A percentile compares a stretch with the other conserved stretches of the same genome.
Evolutionary conservation across 2,113 vertebrate genomes (phyloP).

Genomic region (Python bivittatus): DNA sequence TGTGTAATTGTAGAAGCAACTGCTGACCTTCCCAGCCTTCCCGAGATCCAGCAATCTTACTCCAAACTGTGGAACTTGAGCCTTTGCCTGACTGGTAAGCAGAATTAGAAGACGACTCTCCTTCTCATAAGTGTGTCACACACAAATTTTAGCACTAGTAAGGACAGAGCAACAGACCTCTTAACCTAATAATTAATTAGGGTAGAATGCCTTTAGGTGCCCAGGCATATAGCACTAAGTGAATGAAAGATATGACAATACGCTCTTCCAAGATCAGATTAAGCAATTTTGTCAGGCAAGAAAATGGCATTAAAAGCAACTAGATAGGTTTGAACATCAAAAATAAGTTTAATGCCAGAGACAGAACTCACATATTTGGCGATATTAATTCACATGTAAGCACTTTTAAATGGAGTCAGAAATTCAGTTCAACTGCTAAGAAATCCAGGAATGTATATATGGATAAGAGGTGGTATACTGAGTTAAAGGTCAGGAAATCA

Average conservation of each 20-base stretch:
- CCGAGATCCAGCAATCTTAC: constrained; percentile 86
- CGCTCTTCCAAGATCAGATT: neutral
- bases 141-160: neutral
- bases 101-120: neutral
- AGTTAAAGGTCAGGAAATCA: neutral
- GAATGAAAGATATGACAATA: neutral
- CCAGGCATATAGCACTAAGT: too few species aligned
- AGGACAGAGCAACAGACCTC: neutral
- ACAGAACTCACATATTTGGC: neutral
- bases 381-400: neutral
- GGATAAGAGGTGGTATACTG: neutral
- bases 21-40: constrained; percentile 82
- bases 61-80: constrained; percentile 79
- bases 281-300: neutral
- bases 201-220: neutral
- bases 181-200: neutral
- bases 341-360: neutral
- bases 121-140: neutral
- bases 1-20: constrained; percentile 83
- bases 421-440: neutral
- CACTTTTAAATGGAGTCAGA: neutral
- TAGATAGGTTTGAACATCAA: neutral
- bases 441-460: neutral
- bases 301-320: neutral
- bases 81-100: constrained; percentile 87